These are phyloP conservation scores for Bombyx mandarina DNA, from an alignment of 1,140 invertebrate species.

Conservation along the genomic window DNA sequence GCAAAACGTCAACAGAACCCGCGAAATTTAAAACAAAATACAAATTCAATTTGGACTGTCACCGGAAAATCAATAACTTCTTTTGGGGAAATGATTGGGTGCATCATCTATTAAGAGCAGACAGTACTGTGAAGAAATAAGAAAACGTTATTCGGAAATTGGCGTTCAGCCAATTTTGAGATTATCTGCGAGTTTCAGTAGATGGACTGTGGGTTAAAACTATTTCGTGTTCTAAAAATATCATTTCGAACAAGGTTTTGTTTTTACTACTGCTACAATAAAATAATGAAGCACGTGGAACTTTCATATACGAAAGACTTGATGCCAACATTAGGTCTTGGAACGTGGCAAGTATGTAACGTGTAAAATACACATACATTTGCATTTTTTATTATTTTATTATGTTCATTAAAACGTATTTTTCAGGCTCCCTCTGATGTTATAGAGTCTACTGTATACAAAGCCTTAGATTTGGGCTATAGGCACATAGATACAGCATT, in stretches of 20 bases:
- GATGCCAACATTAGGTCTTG: constrained; percentile 84
- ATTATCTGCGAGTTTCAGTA: constrained; percentile 28
- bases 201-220: constrained; percentile 21
- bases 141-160: constrained; percentile 7
- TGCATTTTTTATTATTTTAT: no score
- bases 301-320: constrained; percentile 64
- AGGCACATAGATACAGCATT: constrained; percentile 87
- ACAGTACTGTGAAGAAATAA: no score
- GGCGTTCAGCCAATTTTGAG: constrained; percentile 40
- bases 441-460: constrained; percentile 77
- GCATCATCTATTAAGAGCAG: no score
- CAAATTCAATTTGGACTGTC: constrained; percentile 18
- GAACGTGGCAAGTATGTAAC: constrained; percentile 81
- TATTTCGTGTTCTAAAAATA: constrained; percentile 11
- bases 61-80: constrained; percentile 47
- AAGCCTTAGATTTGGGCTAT: constrained; percentile 77
- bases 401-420: neutral
- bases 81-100: neutral
- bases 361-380: neutral
- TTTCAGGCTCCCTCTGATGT: constrained; percentile 78
- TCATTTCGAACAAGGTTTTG: constrained; percentile 11
- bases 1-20: constrained; percentile 9
- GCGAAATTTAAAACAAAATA: constrained; percentile 39
- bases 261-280: constrained; percentile 22
- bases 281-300: constrained; percentile 48